Evolutionary conservation across 2,113 vertebrate species (phyloP).

Genomic region (Okapia johnstoni): DNA sequence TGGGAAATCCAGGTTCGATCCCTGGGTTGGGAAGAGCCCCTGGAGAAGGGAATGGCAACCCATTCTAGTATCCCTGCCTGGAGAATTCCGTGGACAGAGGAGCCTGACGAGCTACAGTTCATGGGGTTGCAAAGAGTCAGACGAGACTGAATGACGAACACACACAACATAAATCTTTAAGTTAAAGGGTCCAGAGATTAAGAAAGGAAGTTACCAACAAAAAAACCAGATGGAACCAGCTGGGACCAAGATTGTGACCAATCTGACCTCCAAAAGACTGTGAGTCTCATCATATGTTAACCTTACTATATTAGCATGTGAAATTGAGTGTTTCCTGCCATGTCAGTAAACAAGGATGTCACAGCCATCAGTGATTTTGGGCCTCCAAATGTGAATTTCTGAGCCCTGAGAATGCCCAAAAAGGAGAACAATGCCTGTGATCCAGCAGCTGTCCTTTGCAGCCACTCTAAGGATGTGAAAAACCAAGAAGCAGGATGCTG

Average conservation of each 20-base stretch:
- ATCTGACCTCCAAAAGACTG: not conserved
- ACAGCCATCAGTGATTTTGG: not conserved
- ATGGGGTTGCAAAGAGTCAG: not conserved
- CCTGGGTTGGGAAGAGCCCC: not conserved
- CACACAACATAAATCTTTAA: not conserved
- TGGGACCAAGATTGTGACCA: not conserved
- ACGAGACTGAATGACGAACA: not conserved
- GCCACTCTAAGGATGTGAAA: not conserved
- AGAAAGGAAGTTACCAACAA: not conserved
- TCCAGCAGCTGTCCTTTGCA: not conserved
- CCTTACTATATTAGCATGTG: not conserved
- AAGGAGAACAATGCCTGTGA: not conserved
- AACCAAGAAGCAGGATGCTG: not conserved
- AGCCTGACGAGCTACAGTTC: not conserved
- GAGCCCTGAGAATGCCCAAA: not conserved
- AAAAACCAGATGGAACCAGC: not conserved
- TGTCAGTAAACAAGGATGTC: not conserved
- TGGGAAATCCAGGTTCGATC: rapidly evolving
- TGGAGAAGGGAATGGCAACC: not conserved
- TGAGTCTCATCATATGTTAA: not conserved
- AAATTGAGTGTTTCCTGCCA: not conserved
- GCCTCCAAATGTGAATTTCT: not conserved
- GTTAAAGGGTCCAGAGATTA: not conserved
- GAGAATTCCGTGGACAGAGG: not conserved
- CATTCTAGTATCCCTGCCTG: not conserved